phyloP scores from a whole-genome alignment of 2,113 vertebrate genomes.

The Phrynosoma platyrhinos region DNA sequence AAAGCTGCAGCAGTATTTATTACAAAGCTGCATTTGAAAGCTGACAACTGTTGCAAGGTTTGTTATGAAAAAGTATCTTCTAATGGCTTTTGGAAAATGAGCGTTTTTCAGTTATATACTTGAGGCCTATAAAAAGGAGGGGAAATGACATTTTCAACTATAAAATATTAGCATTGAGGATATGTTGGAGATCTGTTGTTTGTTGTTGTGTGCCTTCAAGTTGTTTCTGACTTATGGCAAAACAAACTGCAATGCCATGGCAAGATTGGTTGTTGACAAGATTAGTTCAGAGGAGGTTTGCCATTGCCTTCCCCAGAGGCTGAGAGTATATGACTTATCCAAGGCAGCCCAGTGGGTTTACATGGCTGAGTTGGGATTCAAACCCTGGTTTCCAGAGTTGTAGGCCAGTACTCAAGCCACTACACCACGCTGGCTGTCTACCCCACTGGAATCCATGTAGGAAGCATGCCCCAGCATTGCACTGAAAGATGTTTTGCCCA shows the following conservation, averaged over 20 bases:
- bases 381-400: too few relatives aligned
- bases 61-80: slow-evolving; percentile 26
- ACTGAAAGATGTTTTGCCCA: too few relatives aligned
- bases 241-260: too few relatives aligned
- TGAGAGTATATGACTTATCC: too few relatives aligned
- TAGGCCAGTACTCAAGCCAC: too few relatives aligned
- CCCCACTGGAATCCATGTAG: background rate
- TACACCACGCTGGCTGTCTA: background rate
- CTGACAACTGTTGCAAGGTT: slow-evolving; percentile 52
- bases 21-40: slow-evolving; percentile 66
- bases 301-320: too few relatives aligned
- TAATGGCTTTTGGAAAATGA: slow-evolving; percentile 19
- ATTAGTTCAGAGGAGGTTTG: too few relatives aligned
- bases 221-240: too few relatives aligned
- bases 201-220: too few relatives aligned
- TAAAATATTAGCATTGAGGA: background rate
- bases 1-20: slow-evolving; percentile 62
- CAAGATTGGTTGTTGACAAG: too few relatives aligned
- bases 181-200: background rate
- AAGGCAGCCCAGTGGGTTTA: too few relatives aligned
- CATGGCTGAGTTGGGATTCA: too few relatives aligned
- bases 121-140: background rate
- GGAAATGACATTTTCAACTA: slow-evolving; percentile 3
- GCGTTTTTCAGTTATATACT: background rate
- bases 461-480: background rate